These are phyloP conservation scores for Parnassius smintheus DNA, from an alignment of 2,888 invertebrate species.

Conservation along the genomic window DNA sequence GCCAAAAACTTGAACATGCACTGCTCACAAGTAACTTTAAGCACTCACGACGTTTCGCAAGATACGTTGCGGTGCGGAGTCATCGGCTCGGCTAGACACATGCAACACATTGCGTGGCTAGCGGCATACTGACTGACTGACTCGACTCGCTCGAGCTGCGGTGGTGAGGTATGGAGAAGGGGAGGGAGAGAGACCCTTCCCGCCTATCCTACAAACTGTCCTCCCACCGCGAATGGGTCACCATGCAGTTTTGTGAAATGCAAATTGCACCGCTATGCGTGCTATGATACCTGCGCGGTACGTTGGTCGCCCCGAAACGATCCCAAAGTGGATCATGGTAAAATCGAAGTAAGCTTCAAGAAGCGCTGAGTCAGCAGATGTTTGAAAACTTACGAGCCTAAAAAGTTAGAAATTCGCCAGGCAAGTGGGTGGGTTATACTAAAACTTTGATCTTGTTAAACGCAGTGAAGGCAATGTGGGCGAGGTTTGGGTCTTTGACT, in stretches of 20 bases:
- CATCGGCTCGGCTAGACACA: slow-evolving; percentile 1
- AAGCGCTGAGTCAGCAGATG: slow-evolving; percentile 4
- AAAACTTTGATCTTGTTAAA: slow-evolving; percentile 2
- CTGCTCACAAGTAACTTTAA: not conserved
- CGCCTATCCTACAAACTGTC: slow-evolving; percentile 67
- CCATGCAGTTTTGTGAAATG: slow-evolving; percentile 67
- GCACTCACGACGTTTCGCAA: slow-evolving; percentile 39
- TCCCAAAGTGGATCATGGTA: not conserved
- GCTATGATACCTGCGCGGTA: slow-evolving; percentile 6
- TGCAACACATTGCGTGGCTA: slow-evolving; percentile 33
- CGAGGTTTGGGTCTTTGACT: not conserved
- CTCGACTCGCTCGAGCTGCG: slow-evolving; percentile 23
- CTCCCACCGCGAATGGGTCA: slow-evolving; percentile 48
- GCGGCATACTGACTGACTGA: slow-evolving; percentile 39
- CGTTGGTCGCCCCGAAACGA: slow-evolving; percentile 3
- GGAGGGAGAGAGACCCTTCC: slow-evolving; percentile 40
- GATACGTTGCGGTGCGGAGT: slow-evolving; percentile 10
- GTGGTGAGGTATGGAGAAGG: slow-evolving; percentile 31
- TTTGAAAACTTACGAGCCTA: slow-evolving; percentile 6
- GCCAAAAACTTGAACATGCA: slow-evolving; percentile 4
- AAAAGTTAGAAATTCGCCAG: not conserved
- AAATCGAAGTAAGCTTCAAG: slow-evolving; percentile 1
- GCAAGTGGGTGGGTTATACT: not conserved
- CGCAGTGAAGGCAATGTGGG: not conserved
- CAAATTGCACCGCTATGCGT: slow-evolving; percentile 48